Conservation (phyloP, 64 coral and sea anemone genomes). For the Orbicella faveolata region DNA sequence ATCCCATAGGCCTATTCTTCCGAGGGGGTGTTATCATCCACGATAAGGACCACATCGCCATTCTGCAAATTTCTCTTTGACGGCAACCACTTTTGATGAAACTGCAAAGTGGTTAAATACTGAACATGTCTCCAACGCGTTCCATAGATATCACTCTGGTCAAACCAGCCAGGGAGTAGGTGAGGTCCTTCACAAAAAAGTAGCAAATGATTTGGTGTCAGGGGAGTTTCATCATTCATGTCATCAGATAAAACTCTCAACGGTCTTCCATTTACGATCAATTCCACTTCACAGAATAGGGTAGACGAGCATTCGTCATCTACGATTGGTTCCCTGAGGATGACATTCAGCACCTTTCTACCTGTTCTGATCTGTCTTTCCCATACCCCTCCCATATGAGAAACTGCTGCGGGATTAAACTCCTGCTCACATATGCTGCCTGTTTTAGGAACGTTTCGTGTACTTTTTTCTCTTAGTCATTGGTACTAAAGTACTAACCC, state of each 20-base stretch:
- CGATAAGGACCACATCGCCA: conserved; percentile 11
- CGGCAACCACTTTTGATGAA: neutral
- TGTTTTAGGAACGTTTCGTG: too few species aligned
- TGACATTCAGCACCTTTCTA: conserved; percentile 28
- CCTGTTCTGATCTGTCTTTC: conserved; percentile 17
- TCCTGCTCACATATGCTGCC: too few species aligned
- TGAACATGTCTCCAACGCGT: conserved; percentile 19
- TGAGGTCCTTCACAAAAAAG: neutral
- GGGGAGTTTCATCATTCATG: conserved; percentile 17
- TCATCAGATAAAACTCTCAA: conserved; percentile 19
- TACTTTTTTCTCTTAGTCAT: too few species aligned
- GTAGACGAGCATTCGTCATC: conserved; percentile 17
- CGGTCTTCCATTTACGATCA: neutral
- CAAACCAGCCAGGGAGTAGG: neutral
- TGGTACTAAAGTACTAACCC: too few species aligned
- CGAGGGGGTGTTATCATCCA: conserved; percentile 6
- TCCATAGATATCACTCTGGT: conserved; percentile 21
- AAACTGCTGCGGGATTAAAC: too few species aligned
- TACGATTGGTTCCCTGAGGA: neutral
- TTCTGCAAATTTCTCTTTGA: conserved; percentile 19
- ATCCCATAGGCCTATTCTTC: neutral
- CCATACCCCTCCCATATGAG: conserved; percentile 28
- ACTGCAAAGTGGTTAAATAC: neutral
- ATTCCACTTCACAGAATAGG: conserved; percentile 23
- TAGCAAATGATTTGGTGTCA: conserved; percentile 26